Evolutionary conservation across 2,888 invertebrate genomes (phyloP).

Genomic region (Hemicrepidius hirtus): DNA sequence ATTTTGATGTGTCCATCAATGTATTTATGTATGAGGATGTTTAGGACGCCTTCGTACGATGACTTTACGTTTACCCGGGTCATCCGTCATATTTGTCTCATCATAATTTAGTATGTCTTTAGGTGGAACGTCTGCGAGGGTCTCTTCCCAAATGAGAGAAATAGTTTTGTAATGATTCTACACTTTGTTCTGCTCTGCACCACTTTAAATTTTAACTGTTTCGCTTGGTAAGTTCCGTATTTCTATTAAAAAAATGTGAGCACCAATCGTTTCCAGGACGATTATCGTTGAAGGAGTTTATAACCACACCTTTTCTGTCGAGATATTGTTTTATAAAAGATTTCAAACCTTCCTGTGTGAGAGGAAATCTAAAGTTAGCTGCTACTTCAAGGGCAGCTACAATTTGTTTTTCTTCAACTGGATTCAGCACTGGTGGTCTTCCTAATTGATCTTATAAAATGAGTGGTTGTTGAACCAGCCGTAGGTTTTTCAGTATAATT

Average conservation of each 20-base stretch:
- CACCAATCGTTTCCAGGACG: slow-evolving; percentile 1
- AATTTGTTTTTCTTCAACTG: neutral
- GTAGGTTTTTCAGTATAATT: no score
- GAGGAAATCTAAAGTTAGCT: neutral
- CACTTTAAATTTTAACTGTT: slow-evolving; percentile 1
- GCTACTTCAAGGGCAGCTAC: neutral
- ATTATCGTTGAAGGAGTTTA: slow-evolving; percentile 2
- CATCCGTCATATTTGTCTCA: slow-evolving; percentile 64
- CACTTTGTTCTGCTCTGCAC: slow-evolving; percentile 10
- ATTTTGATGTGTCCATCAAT: slow-evolving; percentile 52
- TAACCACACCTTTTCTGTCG: neutral
- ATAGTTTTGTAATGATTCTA: slow-evolving; percentile 52
- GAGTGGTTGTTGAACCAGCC: no score
- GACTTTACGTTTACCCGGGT: slow-evolving; percentile 57
- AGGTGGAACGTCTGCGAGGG: slow-evolving; percentile 9
- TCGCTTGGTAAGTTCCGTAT: neutral
- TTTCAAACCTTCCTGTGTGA: neutral
- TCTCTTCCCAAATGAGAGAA: slow-evolving; percentile 51
- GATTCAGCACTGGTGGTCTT: neutral
- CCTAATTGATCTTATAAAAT: no score
- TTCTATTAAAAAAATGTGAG: neutral
- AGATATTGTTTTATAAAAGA: slow-evolving; percentile 7
- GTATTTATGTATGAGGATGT: slow-evolving; percentile 47
- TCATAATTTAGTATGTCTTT: slow-evolving; percentile 63
- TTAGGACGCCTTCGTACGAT: slow-evolving; percentile 44